These are phyloP conservation scores for Hoplostethus mediterraneus DNA, from an alignment of 2,797 vertebrate genomes.

Conservation along the genomic window DNA sequence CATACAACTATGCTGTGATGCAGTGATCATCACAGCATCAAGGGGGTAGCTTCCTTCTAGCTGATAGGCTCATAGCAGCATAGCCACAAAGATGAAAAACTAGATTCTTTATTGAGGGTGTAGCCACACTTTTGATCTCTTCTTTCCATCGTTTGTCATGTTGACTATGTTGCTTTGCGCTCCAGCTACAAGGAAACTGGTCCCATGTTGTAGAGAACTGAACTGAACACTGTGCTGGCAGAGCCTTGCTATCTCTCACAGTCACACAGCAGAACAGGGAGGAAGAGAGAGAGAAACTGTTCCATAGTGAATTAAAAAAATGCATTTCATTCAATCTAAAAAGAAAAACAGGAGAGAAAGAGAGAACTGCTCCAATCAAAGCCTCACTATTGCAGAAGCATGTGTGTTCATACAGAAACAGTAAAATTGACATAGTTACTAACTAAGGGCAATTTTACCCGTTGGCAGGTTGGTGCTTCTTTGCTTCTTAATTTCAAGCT, in stretches of 20 bases:
- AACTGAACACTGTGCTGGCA: too few species aligned
- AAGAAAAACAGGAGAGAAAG: slow-evolving; percentile 12
- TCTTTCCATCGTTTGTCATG: slow-evolving; percentile 8
- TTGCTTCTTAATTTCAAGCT: slow-evolving; percentile 24
- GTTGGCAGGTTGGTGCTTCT: slow-evolving; percentile 18
- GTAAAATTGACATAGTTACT: slow-evolving; percentile 19
- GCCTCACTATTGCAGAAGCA: neutral
- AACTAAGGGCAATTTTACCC: slow-evolving; percentile 16
- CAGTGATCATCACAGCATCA: neutral
- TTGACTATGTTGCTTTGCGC: slow-evolving; percentile 1
- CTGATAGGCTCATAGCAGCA: slow-evolving; percentile 28
- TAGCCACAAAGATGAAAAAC: slow-evolving; percentile 18
- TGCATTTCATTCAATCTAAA: neutral
- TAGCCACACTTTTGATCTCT: slow-evolving; percentile 20
- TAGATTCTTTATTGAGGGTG: slow-evolving; percentile 30
- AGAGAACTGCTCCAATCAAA: slow-evolving; percentile 1
- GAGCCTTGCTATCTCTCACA: too few species aligned
- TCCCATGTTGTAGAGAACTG: too few species aligned
- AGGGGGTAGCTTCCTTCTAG: slow-evolving; percentile 15
- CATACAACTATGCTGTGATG: too few species aligned
- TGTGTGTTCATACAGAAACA: slow-evolving; percentile 28
- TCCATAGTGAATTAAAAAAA: too few species aligned
- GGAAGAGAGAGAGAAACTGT: too few species aligned
- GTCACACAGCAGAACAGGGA: too few species aligned
- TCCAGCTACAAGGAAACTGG: slow-evolving; percentile 19